Evolutionary conservation across 2,888 invertebrate species (phyloP).

Genomic region (Dioctria rufipes): DNA sequence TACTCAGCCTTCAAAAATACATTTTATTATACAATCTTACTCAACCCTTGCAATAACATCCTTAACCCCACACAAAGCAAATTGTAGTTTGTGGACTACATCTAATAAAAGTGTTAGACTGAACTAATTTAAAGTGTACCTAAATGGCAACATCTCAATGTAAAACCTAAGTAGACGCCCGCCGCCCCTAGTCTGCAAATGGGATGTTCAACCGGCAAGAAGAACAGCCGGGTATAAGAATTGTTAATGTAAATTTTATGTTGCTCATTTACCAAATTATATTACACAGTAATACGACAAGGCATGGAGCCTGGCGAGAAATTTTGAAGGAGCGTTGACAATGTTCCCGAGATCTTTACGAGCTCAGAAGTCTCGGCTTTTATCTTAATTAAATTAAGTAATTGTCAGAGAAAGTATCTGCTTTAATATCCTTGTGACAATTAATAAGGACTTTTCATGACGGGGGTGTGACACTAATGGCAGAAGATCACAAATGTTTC

Average conservation of each 20-base stretch:
- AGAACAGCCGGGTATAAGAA: conserved; percentile 36
- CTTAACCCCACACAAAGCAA: too few relatives aligned
- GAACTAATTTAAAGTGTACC: conserved; percentile 47
- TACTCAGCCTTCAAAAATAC: too few relatives aligned
- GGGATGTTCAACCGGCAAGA: not conserved
- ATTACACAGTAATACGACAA: conserved; percentile 54
- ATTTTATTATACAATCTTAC: too few relatives aligned
- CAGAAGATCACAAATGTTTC: conserved; percentile 37
- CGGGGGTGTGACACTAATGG: conserved; percentile 18
- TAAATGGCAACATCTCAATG: conserved; percentile 18
- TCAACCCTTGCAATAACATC: too few relatives aligned
- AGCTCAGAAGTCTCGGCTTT: conserved; percentile 58
- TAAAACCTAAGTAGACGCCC: conserved; percentile 38
- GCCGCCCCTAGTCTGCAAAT: not conserved
- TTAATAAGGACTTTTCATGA: conserved; percentile 52
- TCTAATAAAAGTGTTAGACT: conserved; percentile 28
- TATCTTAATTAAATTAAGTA: conserved; percentile 59
- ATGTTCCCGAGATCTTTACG: conserved; percentile 55
- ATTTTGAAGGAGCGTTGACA: conserved; percentile 51
- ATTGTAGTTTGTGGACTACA: not conserved
- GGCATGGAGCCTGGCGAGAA: conserved; percentile 25
- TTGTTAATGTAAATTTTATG: conserved; percentile 59
- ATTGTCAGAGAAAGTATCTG: conserved; percentile 57
- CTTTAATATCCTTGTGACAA: conserved; percentile 56
- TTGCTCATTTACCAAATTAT: conserved; percentile 57